Evolutionary conservation across 2,113 vertebrate species (phyloP), one percentile per base, ranked within the genome.

Genomic region (Tragelaphus buxtoni): DNA sequence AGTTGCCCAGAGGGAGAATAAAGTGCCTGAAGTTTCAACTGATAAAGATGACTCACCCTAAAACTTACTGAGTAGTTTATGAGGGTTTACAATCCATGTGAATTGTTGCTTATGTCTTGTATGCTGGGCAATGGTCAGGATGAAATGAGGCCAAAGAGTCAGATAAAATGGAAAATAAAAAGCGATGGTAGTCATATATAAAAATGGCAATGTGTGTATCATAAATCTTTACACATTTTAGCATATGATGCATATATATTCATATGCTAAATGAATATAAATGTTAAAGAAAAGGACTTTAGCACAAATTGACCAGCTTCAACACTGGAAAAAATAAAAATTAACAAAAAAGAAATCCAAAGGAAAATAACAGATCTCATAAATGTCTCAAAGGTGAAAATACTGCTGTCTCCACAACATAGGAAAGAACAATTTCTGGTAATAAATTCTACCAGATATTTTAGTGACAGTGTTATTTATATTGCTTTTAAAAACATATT

Each of bases 311-410:
- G 30, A 47, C n/a, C 45, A 74, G 18, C 30, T 95, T 94, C 45
- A 93, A 42, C n/a, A 39, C 28, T 88, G 32, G 32, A 83, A 93
- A 39, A 94, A 93, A 51, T 63, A 90, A 26, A 84, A 94, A 92
- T 95, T 74, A 88, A 88, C 20, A 20, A 12, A 79, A 87, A 92
- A 91, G 24, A 95, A 95, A 95, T 76, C 49, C 82, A 39, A 94
- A 69, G 32, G 5, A 28, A 92, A 92, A 96, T 81, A 94, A 95
- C 76, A 26, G 49, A 81, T 84, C 39, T 56, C 58, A 83, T 74
- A 94, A 94, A 93, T 90, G 58, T 91, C 83, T 84, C 88, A 96
- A 94, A 35, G 53, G 22, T 17, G 76, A 96, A 95, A 90, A 92
- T 81, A 92, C 6, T 80, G 45, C 26, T 82, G 58, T 76, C 18